Percentiles rank a stretch among this genome's conserved stretches.
These are phyloP conservation scores for Rousettus leschenaultii DNA, from an alignment of 2,113 vertebrate species.

Conservation along the genomic window DNA sequence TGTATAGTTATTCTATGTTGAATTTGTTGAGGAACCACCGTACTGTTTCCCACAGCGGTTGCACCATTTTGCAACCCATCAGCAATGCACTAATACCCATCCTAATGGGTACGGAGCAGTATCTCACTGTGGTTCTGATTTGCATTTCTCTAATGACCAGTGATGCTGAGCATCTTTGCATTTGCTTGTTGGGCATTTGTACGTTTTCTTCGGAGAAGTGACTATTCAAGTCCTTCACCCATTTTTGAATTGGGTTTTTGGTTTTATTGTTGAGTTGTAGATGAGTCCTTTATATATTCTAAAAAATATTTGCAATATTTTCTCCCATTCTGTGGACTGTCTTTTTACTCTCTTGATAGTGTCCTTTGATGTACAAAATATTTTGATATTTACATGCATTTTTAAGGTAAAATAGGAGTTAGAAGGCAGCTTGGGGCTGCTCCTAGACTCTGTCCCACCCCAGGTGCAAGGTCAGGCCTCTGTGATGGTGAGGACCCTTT, in stretches of 20 bases:
- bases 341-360: not conserved
- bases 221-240: not conserved
- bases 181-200: not conserved
- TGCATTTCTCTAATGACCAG: not conserved
- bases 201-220: not conserved
- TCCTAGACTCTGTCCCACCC: not conserved
- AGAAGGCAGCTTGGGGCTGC: not conserved
- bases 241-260: not conserved
- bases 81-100: not conserved
- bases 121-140: not conserved
- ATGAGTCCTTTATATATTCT: not conserved
- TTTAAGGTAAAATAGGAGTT: not conserved
- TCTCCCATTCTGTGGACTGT: not conserved
- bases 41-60: not conserved
- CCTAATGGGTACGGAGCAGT: not conserved
- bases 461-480: not conserved
- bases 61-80: not conserved
- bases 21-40: not conserved
- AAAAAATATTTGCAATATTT: not conserved
- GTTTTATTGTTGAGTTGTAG: not conserved
- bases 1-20: not conserved
- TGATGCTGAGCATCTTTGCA: not conserved
- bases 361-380: not conserved
- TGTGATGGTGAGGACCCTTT: not conserved
- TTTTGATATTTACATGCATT: not conserved